These are phyloP conservation scores for Lampris incognitus DNA, from an alignment of 2,113 vertebrate species.

Conservation along the genomic window DNA sequence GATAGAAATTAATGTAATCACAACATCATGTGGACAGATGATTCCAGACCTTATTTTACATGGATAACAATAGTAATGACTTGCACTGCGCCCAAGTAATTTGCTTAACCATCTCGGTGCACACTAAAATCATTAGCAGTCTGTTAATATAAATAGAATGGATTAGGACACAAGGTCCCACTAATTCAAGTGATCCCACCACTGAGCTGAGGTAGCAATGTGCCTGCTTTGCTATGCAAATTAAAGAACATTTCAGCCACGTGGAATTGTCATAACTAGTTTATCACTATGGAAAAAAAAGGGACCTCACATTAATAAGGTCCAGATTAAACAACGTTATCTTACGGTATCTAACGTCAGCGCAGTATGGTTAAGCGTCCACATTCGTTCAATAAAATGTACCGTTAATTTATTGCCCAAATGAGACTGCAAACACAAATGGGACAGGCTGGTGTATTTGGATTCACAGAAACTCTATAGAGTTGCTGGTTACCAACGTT, in stretches of 20 bases:
- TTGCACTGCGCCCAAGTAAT: constrained; percentile 21
- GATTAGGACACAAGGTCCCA: constrained; percentile 50
- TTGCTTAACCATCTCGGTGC: constrained; percentile 16
- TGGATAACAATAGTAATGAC: not conserved
- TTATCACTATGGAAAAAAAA: not conserved
- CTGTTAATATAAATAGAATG: constrained; percentile 63
- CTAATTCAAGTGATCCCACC: constrained; percentile 8
- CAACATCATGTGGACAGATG: not conserved
- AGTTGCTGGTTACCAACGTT: not conserved
- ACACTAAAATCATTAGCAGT: constrained; percentile 44
- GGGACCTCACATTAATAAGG: not conserved
- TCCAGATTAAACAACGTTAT: not conserved
- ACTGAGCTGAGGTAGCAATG: not conserved
- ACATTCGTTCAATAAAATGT: not conserved
- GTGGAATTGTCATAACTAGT: constrained; percentile 23
- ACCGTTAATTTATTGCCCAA: not conserved
- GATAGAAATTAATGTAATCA: not conserved
- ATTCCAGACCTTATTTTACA: not conserved
- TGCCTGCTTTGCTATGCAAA: constrained; percentile 7
- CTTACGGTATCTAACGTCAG: not conserved
- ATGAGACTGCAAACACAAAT: not conserved
- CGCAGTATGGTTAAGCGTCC: not conserved
- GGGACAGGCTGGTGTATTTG: not conserved
- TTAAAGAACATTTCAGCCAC: constrained; percentile 1
- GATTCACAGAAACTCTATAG: too few species aligned